Percentiles rank a stretch among this genome's conserved stretches.
phyloP scores from a whole-genome alignment of 53 echinoderm and acorn worm genomes.

The Antedon mediterranea region DNA sequence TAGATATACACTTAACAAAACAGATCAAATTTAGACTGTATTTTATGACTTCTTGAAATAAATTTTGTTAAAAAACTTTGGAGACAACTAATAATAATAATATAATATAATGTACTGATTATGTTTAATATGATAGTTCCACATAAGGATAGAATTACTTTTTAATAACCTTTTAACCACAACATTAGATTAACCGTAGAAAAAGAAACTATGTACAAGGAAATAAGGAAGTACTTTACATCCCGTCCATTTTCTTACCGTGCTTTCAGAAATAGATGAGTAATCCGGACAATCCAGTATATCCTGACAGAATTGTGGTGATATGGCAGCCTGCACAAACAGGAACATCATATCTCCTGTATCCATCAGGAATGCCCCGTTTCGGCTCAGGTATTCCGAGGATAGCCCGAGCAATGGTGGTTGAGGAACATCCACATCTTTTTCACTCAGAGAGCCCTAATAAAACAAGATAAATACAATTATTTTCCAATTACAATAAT shows the following conservation, averaged over 20 bases:
- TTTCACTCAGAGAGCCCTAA: slow-evolving; percentile 59
- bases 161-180: too few species aligned
- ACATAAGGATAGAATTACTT: too few species aligned
- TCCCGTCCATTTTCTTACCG: slow-evolving; percentile 47
- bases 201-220: too few species aligned
- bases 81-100: too few species aligned
- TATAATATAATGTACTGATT: too few species aligned
- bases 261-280: slow-evolving; percentile 60
- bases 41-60: too few species aligned
- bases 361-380: slow-evolving; percentile 91
- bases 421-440: slow-evolving; percentile 70
- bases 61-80: too few species aligned
- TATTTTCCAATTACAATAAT: too few species aligned
- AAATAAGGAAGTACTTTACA: not conserved
- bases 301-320: slow-evolving; percentile 49
- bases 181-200: too few species aligned
- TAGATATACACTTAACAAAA: too few species aligned
- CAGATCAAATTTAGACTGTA: too few species aligned
- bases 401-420: slow-evolving; percentile 61
- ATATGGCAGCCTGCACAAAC: slow-evolving; percentile 49
- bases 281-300: slow-evolving; percentile 81
- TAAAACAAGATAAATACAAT: not conserved
- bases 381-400: slow-evolving; percentile 53
- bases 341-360: slow-evolving; percentile 63
- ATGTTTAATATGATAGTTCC: too few species aligned